Conservation (phyloP, 2,888 invertebrate genomes). For the Lepeophtheirus nordmannii region DNA sequence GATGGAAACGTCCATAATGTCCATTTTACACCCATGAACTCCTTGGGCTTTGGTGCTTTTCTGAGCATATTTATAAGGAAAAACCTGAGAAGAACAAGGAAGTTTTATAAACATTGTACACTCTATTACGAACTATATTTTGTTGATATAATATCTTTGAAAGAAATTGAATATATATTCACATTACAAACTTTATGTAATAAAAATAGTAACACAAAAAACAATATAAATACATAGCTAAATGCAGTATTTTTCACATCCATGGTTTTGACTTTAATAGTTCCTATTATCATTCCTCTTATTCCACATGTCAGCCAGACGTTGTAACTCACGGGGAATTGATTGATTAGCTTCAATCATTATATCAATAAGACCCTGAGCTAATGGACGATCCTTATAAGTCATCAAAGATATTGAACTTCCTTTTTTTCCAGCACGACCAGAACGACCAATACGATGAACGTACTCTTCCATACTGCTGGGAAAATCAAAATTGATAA, state of each 20-base stretch:
- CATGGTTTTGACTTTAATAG: no score
- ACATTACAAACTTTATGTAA: background rate
- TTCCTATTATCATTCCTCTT: no score
- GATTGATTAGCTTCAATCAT: slow-evolving; percentile 63
- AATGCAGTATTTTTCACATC: no score
- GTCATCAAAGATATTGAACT: slow-evolving; percentile 66
- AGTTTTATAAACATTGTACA: no score
- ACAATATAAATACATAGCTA: background rate
- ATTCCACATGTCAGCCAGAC: slow-evolving; percentile 3
- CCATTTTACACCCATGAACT: background rate
- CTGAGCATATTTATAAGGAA: background rate
- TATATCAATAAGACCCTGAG: slow-evolving; percentile 63
- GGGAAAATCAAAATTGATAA: slow-evolving; percentile 84
- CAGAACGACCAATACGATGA: slow-evolving; percentile 87
- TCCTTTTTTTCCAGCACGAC: slow-evolving; percentile 72
- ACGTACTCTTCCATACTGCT: slow-evolving; percentile 88
- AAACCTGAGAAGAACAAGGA: no score
- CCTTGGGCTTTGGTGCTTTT: background rate
- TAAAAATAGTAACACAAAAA: background rate
- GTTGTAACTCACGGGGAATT: slow-evolving; percentile 25
- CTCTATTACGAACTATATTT: no score
- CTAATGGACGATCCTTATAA: slow-evolving; percentile 56
- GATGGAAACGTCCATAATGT: background rate
- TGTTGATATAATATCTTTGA: background rate
- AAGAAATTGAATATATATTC: background rate